Evolutionary conservation across 2,888 invertebrate species (phyloP), one percentile per base, ranked within the genome.

Genomic region (Clostera curtula): DNA sequence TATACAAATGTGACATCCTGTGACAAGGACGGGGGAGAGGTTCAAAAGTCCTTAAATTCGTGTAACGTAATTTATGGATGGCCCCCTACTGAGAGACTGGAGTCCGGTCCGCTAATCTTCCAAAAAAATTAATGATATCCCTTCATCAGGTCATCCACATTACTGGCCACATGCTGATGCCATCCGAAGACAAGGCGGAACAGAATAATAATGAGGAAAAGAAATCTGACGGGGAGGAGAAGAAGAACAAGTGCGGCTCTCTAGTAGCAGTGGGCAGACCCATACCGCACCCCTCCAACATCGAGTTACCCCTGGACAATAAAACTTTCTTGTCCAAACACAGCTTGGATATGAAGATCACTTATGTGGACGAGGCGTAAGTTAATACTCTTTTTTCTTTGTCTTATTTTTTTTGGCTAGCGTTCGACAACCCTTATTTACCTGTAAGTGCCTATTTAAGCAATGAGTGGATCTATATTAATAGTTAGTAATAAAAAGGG

Each of bases 71-170:
- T n/a, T n/a, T n/a, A n/a, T n/a, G n/a, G n/a, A n/a, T n/a, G n/a
- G n/a, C n/a, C n/a, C n/a, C n/a, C n/a, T n/a, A n/a, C n/a, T n/a
- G n/a, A n/a, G n/a, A n/a, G n/a, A n/a, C n/a, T n/a, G n/a, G n/a
- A n/a, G n/a, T n/a, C n/a, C n/a, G n/a, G n/a, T n/a, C n/a, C n/a
- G n/a, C n/a, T n/a, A n/a, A n/a, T n/a, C n/a, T n/a, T n/a, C n/a
- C n/a, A n/a, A n/a, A n/a, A n/a, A n/a, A n/a, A n/a, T n/a, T n/a
- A n/a, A n/a, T n/a, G n/a, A n/a, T n/a, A n/a, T n/a, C n/a, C n/a
- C n/a, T n/a, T n/a, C n/a, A n/a, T n/a, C 69, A 96, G 96, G 95
- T 96, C 37, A 93, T 97, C 51, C 95, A 95, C 63, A 91, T 93
- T 44, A 92, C 90, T 17, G 96, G 96, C 3, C 93, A 93, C 58